phyloP scores from a whole-genome alignment of 2,113 vertebrate genomes.

The Amblyopsis rosae region DNA sequence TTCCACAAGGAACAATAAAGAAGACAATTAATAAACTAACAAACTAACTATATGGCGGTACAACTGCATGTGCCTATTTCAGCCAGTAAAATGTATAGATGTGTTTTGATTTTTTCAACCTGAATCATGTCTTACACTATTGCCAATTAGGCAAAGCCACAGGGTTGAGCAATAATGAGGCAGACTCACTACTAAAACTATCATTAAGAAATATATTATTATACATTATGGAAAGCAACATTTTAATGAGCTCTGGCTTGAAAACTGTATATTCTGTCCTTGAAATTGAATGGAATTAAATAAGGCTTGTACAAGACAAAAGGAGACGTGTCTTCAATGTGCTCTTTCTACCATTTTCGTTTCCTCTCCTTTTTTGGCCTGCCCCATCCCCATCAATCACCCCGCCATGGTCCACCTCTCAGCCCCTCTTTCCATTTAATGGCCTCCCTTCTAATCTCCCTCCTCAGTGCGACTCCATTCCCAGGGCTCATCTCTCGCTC shows the following conservation, averaged over 20 bases:
- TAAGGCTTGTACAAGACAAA: too few relatives aligned
- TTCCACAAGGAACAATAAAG: too few relatives aligned
- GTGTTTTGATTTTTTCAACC: not conserved
- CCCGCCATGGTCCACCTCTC: not conserved
- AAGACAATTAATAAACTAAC: too few relatives aligned
- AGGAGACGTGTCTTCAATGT: not conserved
- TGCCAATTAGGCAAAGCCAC: not conserved
- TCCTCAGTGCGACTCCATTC: too few relatives aligned
- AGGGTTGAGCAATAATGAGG: not conserved
- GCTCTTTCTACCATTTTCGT: not conserved
- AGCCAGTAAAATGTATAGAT: not conserved
- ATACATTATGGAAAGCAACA: not conserved
- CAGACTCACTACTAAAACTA: not conserved
- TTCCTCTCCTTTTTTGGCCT: not conserved
- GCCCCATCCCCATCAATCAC: not conserved
- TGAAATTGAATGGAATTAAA: too few relatives aligned
- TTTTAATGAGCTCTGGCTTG: not conserved
- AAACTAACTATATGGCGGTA: too few relatives aligned
- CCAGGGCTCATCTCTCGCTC: too few relatives aligned
- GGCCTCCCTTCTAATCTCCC: not conserved
- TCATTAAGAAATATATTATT: not conserved
- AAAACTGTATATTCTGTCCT: too few relatives aligned
- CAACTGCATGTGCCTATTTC: not conserved
- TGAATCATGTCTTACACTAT: not conserved
- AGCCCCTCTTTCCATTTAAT: not conserved